Conservation (phyloP, 2,888 invertebrate species). For the Mystacides longicornis region DNA sequence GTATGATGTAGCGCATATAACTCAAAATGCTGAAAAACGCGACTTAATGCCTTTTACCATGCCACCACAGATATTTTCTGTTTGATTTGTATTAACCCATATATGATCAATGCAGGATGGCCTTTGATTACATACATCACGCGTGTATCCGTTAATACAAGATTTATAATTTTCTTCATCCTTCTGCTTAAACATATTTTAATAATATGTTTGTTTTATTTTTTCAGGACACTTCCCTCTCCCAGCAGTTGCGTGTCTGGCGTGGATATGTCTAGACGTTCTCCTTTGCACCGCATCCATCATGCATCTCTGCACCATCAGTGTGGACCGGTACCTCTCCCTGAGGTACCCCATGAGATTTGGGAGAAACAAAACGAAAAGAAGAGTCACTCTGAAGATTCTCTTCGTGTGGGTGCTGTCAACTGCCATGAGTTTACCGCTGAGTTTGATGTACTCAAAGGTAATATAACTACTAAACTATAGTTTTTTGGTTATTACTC, state of each 20-base stretch:
- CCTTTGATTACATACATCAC: too few species aligned
- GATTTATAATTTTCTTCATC: too few species aligned
- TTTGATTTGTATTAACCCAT: too few species aligned
- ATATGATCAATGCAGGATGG: too few species aligned
- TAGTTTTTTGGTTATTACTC: too few species aligned
- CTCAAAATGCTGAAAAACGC: too few species aligned
- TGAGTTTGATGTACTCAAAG: constrained; percentile 84
- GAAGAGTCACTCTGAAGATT: constrained; percentile 82
- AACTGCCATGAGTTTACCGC: constrained; percentile 83
- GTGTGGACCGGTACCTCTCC: constrained; percentile 89
- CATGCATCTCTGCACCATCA: constrained; percentile 94
- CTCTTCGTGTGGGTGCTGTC: constrained; percentile 90
- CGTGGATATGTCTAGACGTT: constrained; percentile 93
- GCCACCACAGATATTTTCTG: too few species aligned
- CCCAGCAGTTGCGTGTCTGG: constrained; percentile 78
- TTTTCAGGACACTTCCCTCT: constrained; percentile 71
- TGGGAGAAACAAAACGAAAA: constrained; percentile 80
- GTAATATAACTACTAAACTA: too few species aligned
- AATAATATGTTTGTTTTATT: neutral
- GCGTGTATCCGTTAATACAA: too few species aligned
- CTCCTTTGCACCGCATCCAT: constrained; percentile 95
- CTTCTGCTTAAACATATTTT: too few species aligned
- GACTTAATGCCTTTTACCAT: too few species aligned
- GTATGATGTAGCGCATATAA: too few species aligned
- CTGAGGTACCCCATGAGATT: constrained; percentile 90